Percentiles rank a stretch among this genome's conserved stretches.
phyloP scores from a whole-genome alignment of 2,888 invertebrate species.

The Cyrtodaria siliqua region DNA sequence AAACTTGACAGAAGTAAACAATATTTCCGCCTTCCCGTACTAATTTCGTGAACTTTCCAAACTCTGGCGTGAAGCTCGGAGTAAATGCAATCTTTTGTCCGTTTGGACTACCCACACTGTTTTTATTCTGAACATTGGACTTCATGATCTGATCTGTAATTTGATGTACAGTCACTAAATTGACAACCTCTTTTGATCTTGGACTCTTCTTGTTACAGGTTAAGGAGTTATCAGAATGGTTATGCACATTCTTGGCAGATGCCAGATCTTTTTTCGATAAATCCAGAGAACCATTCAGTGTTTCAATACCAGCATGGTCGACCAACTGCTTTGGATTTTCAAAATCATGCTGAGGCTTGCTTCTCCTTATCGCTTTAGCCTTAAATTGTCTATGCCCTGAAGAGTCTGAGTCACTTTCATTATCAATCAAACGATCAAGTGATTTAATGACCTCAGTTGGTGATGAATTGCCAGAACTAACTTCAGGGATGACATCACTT shows the following conservation, averaged over 20 bases:
- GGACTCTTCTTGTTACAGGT: neutral
- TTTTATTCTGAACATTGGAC: conserved; percentile 53
- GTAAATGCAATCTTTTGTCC: conserved; percentile 38
- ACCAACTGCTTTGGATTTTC: conserved; percentile 52
- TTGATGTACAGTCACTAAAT: conserved; percentile 54
- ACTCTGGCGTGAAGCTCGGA: conserved; percentile 73
- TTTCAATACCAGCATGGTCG: conserved; percentile 55
- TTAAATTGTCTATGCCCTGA: conserved; percentile 55
- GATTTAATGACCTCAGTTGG: conserved; percentile 28
- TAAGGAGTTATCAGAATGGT: conserved; percentile 4
- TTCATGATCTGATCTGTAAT: conserved; percentile 73
- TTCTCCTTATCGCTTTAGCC: conserved; percentile 40
- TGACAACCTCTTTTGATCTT: neutral
- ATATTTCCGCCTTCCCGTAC: conserved; percentile 79
- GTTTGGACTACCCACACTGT: conserved; percentile 4
- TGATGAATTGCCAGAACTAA: neutral
- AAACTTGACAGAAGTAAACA: conserved; percentile 80
- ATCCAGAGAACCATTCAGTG: conserved; percentile 58
- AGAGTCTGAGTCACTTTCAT: conserved; percentile 62
- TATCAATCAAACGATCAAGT: conserved; percentile 40
- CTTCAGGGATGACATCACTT: conserved; percentile 41
- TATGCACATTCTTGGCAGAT: neutral
- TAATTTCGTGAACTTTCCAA: conserved; percentile 78
- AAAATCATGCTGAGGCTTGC: conserved; percentile 44
- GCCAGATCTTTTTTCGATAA: conserved; percentile 42